Evolutionary conservation across 2,797 vertebrate species (phyloP).

Genomic region (Sebastes cheni): DNA sequence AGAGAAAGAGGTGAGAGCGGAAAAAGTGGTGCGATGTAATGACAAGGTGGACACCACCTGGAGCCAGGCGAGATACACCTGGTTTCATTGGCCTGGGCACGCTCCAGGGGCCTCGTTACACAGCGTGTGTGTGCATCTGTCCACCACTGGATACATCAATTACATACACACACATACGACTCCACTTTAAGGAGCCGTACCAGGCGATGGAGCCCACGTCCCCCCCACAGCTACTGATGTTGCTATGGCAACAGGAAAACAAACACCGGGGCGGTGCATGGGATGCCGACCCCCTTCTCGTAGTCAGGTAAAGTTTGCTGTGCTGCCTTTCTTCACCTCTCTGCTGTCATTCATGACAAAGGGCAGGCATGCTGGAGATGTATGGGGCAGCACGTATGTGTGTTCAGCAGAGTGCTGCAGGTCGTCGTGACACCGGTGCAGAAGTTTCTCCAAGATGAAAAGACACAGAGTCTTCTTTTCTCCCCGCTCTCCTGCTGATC

Average conservation of each 20-base stretch:
- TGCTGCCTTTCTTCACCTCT: conserved; percentile 35
- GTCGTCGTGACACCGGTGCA: background rate
- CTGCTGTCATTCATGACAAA: conserved; percentile 47
- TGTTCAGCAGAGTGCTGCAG: background rate
- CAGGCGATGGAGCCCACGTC: conserved; percentile 24
- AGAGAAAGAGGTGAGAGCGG: conserved; percentile 43
- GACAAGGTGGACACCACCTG: conserved; percentile 79
- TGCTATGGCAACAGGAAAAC: conserved; percentile 62
- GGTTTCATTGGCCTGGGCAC: conserved; percentile 71
- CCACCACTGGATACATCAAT: conserved; percentile 59
- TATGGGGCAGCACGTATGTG: conserved; percentile 1
- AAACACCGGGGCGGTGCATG: conserved; percentile 42
- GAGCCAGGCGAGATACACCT: conserved; percentile 67
- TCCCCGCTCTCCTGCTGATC: background rate
- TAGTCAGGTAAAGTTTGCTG: conserved; percentile 35
- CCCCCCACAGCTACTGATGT: conserved; percentile 18
- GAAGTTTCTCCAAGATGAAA: conserved; percentile 24
- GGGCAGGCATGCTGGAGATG: conserved; percentile 14
- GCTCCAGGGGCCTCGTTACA: conserved; percentile 63
- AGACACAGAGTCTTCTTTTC: background rate
- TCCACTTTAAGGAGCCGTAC: conserved; percentile 34
- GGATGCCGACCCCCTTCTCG: conserved; percentile 11
- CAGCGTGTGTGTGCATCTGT: conserved; percentile 36
- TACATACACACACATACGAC: conserved; percentile 11
- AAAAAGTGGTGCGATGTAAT: conserved; percentile 71